These are phyloP conservation scores for Tapera naevia DNA, from an alignment of 2,797 vertebrate species.

Conservation along the genomic window DNA sequence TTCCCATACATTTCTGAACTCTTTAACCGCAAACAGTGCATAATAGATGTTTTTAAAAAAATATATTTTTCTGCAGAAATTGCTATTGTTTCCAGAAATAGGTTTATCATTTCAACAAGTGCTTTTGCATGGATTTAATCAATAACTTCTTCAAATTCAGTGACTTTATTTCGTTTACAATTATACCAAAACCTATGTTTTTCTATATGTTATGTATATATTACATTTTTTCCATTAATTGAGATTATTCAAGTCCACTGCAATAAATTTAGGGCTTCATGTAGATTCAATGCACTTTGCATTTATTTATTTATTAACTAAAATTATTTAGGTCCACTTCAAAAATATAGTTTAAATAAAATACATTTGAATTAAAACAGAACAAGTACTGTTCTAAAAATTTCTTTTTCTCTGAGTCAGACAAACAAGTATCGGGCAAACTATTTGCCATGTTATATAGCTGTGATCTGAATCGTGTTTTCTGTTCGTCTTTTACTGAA, in stretches of 20 bases:
- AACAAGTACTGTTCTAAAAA: background rate
- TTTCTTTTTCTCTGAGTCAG: background rate
- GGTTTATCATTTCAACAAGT: background rate
- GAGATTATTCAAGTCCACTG: background rate
- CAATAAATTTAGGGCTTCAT: background rate
- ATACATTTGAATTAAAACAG: background rate
- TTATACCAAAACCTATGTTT: background rate
- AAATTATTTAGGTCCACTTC: background rate
- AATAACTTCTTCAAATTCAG: background rate
- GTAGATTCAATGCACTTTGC: background rate
- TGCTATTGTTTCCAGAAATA: rapidly evolving
- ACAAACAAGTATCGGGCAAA: constrained; percentile 3
- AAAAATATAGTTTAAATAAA: background rate
- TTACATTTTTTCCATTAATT: background rate
- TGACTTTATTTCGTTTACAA: background rate
- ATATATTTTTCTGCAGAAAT: background rate
- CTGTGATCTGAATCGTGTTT: background rate
- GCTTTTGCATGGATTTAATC: background rate
- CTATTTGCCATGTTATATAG: background rate
- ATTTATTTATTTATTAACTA: background rate
- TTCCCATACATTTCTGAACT: background rate
- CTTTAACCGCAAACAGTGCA: background rate
- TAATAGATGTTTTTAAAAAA: background rate
- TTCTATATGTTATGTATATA: background rate
- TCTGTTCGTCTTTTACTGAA: constrained; percentile 11